Evolutionary conservation across 2,797 vertebrate species (phyloP), one percentile per base, ranked within the genome.

Genomic region (Ispidina lecontei): DNA sequence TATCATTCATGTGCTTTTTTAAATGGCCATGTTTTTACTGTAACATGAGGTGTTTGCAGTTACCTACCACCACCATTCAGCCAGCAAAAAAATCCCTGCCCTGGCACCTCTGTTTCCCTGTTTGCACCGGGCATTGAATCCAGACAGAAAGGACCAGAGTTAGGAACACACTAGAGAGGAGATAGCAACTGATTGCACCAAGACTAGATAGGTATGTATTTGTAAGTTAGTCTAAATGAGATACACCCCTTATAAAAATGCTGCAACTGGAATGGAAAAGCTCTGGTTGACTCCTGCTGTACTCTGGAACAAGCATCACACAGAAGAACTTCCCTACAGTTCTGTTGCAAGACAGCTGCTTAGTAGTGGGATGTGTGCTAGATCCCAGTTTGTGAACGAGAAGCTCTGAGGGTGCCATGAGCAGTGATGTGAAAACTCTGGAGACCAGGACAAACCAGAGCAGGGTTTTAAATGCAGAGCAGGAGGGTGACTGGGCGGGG

Each of bases 31-130:
- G 75, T 3, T 63, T 89, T 81, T 91, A 54, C 59, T 86, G 73
- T 64, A 76, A 52, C 73, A 25, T 67, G 62, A 88, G 80, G 54
- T 76, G 64, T 84, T 92, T 71, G 68, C 90, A 84, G 29, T 92
- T 91, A 81, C 77, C 92, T 84, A 88, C 26, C 52, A 90, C 83
- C 80, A 76, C 60, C 59, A 35, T 81, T 86, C 68, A 91, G 52
- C 63, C 35, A 37, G 54, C 56, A 67, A 70, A 74, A 70, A 82
- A 89, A 87, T 82, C 77, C 74, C 81, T 91, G 83, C 87, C 74
- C 80, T 93, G 74, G 29, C 71, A 89, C 56, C 69, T 84, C 6
- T 68, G 47, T 70, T 90, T 78, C 67, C 33, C 33, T 73, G 3
- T 80, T 73, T 91, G 47, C 43, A 14, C 1, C 7, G 7, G 77